These are phyloP conservation scores for Oopsacas minuta DNA, from an alignment of 37 sponge, comb jelly and placozoan genomes.

Conservation along the genomic window DNA sequence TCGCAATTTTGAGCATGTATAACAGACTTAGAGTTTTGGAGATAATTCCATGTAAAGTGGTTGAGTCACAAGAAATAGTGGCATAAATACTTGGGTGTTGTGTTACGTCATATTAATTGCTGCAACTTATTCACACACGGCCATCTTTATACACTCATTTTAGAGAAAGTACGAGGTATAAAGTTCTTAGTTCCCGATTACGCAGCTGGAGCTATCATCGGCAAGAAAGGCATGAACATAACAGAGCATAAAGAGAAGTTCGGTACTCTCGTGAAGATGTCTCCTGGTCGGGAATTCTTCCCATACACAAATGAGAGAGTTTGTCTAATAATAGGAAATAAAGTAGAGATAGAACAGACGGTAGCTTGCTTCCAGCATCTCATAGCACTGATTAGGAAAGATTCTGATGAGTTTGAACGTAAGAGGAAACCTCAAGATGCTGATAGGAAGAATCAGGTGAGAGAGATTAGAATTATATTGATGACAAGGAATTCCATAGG, in stretches of 20 bases:
- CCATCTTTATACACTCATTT: too few relatives aligned
- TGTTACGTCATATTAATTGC: too few relatives aligned
- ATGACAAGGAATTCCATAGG: too few relatives aligned
- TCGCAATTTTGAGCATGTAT: too few relatives aligned
- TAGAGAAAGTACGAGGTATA: slow-evolving; percentile 16
- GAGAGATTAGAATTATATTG: too few relatives aligned
- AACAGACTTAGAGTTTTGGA: too few relatives aligned
- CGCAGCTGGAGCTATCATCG: slow-evolving; percentile 78
- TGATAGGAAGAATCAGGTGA: slow-evolving; percentile 14
- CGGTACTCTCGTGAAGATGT: slow-evolving; percentile 58
- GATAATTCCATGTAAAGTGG: too few relatives aligned
- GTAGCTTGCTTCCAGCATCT: neutral
- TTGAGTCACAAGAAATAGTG: too few relatives aligned
- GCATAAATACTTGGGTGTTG: too few relatives aligned
- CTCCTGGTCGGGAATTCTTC: slow-evolving; percentile 57
- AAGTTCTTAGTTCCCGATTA: slow-evolving; percentile 74
- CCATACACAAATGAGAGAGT: slow-evolving; percentile 77
- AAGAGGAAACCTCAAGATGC: neutral
- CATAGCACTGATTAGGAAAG: neutral
- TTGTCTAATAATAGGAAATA: slow-evolving; percentile 44
- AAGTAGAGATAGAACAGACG: slow-evolving; percentile 13
- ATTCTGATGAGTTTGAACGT: neutral
- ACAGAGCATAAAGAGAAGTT: slow-evolving; percentile 52
- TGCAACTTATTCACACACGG: too few relatives aligned
- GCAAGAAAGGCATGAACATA: slow-evolving; percentile 68